Evolutionary conservation across 2,888 invertebrate species (phyloP), one percentile per base, ranked within the genome.

Genomic region (Caenorhabditis sp.): DNA sequence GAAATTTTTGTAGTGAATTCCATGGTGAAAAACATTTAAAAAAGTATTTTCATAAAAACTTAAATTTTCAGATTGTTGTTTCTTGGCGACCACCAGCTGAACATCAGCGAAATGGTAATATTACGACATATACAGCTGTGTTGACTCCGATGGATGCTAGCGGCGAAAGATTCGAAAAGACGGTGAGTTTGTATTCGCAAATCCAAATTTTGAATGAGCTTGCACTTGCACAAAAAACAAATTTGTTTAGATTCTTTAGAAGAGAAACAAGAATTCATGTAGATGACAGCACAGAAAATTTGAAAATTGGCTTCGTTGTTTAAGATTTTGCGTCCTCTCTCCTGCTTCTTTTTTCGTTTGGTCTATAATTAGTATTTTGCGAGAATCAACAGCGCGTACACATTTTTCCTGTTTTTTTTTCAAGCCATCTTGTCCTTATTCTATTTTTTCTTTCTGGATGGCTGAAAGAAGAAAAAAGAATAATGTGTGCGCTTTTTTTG

Each of bases 31-130:
- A 59, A 59, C 36, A 17, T 52, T 52, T 21, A 5, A 58, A 17
- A 53, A 12, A 56, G 8, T 56, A 56, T 17, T 36, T 50, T 31
- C 0, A 27, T 4, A 7, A n/a, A 52, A 23, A 23, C 23, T 23
- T 21, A 56, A 26, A 21, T 59, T 52, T 85, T 50, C 76, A 85
- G 84, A 88, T 90, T 63, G 82, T 86, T 53, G 84, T 90, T 70
- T 88, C 87, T 59, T 90, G 90, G 90, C 89, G 89, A 69, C 87
- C 89, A 4, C 97, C 97, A 0, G 91, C 92, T 0, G 91, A 93
- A 76, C 93, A 94, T 80, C 93, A 95, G 78, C 92, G 96, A 61
- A 97, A 99, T 88, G 99, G 99, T 0, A 93, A 94, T 87, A 95
- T 99, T 70, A 92, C 93, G 67, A 93, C 93, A 87, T 99, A 95